Base-by-base conservation (phyloP, 2,888 invertebrate genomes). In the Athalia cordata region DNA sequence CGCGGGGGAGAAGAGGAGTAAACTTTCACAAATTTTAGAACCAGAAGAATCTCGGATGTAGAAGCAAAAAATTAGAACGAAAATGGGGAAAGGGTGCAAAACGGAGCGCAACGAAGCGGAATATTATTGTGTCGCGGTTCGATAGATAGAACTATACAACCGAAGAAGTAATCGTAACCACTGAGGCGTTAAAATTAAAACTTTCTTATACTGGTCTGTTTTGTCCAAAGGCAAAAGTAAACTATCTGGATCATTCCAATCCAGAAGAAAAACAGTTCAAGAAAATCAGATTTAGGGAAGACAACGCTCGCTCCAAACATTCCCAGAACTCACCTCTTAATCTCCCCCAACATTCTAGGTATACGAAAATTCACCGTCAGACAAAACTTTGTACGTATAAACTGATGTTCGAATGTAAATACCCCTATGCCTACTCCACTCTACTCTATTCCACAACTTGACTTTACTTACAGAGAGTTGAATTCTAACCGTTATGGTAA, bases 71-170 rank as follows among this genome's bases (percentile, higher is more conserved):
- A 70, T 59, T 72, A 47, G 72, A 45, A 72, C 59, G 47, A 59
- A 72, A 72, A 15, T 9, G 7, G 72, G 72, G 72, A 57, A 47
- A 5, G 72, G 64, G 43, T 5, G 29, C 55, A 50, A 11, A 68
- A 59, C 72, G 47, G n/a, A 57, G 7, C 45, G 57, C 59, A 72
- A n/a, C 59, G 15, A 59, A 72, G 45, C 45, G 72, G 43, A 72
- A 72, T 72, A 72, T 55, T 55, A n/a, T 68, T 59, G 72, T 47
- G 72, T 72, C 59, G 72, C 47, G 72, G 72, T 72, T 7, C 68
- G 68, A 68, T 55, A 29, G 29, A 29, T 29, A 55, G 72, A 72
- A 72, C 13, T 45, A 45, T 45, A 47, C n/a, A 68, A 11, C 8
- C 43, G 15, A 15, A 68, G 13, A 72, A 72, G 45, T 59, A 45